Base-by-base conservation (phyloP, 2,797 vertebrate genomes). In the Onychomys torridus region DNA sequence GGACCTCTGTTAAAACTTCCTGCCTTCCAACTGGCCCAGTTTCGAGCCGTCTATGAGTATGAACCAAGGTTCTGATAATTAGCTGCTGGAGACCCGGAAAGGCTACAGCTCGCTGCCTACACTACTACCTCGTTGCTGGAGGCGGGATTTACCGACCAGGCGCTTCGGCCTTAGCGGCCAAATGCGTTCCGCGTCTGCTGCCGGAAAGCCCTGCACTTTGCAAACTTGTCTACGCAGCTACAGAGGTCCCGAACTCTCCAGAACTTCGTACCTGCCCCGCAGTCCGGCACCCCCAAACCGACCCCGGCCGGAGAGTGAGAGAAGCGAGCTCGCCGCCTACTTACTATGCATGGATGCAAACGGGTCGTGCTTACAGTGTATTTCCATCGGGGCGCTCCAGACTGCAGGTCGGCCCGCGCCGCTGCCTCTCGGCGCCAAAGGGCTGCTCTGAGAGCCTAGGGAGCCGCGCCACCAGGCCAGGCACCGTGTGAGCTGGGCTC, bases 261-360 rank as follows among this genome's bases (percentile, higher is more conserved):
- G 69, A 92, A 83, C 88, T 96, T 40, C 43, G 82, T 37, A 86
- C 43, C 90, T 97, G 86, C 83, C 96, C 96, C 63, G 55, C 25
- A 82, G 76, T 95, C 86, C 71, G 86, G 94, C 59, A 96, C 92
- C 96, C 97, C 96, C 97, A 95, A 89, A 97, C 97, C 52, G 49
- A 95, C 96, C 97, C 97, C 67, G n/a, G 85, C 91, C 82, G 89
- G 93, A 97, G 95, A 96, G 97, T 96, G 97, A 97, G 97, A 98
- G 96, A 98, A 98, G 97, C 97, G 97, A 98, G 97, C 93, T 97
- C 96, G 97, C 98, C 97, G 98, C 98, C 98, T 98, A 99, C 99
- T 99, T 99, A 99, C 99, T 99, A 99, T 99, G 99, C 99, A 99
- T 99, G 95, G 99, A 99, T 97, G 99, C 99, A 98, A 99, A 99